Evolutionary conservation across 1,140 invertebrate genomes (phyloP), one percentile per base, ranked within the genome.

Genomic region (Megathymus violae): DNA sequence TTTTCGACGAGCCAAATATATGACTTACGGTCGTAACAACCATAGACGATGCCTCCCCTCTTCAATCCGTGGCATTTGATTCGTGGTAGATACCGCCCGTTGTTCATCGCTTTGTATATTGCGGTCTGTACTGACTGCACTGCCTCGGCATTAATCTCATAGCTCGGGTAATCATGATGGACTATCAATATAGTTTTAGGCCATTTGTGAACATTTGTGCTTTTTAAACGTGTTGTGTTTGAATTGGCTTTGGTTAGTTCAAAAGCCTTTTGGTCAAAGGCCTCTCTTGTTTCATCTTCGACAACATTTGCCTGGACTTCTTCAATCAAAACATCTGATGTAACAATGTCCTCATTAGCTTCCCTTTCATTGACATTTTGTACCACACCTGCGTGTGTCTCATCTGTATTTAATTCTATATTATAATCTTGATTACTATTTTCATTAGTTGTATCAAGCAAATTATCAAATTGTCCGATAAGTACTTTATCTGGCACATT

Each of bases 11-110:
- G 14, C 50, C 62, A 76, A 0, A 36, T 13, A 1, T 44, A 69
- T 0, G 56, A 58, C 4, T 65, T 43, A 36, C 73, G 62, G n/a
- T 67, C 56, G 13, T 76, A 69, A 44, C 77, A 84, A 59, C 60
- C 65, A 13, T 81, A 81, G 0, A 77, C 13, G 9, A 84, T 34
- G 0, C 52, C 63, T 38, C 66, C 69, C 41, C 74, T 50, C 64
- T 74, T 61, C 4, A 72, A 15, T 3, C 81, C 78, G 25, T 70
- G 61, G 44, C 77, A 84, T 17, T 78, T 69, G 0, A 81, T 41
- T 14, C 64, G 41, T 3, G 80, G 80, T 38, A 76, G 41, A 17
- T 60, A 44, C 7, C 10, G 44, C 0, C 22, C 7, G 1, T n/a
- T 19, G 0, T 50, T 11, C 40, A 69, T 36, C 10, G 46, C 58